Conservation (phyloP, 2,888 invertebrate genomes). For the Spodoptera littoralis region DNA sequence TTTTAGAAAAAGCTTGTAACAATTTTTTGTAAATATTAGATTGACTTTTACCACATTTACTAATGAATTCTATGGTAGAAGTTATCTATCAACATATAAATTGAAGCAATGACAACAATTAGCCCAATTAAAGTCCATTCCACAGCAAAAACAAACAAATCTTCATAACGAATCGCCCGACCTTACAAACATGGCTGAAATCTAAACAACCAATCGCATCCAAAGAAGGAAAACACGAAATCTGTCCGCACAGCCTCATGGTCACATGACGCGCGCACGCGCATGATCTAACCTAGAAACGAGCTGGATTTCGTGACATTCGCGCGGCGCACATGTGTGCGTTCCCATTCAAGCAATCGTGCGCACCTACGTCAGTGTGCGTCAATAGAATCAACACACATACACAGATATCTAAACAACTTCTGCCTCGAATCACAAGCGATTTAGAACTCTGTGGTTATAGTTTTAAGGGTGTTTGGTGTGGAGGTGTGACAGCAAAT, state of each 20-base stretch:
- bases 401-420: conserved; percentile 55
- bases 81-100: no score
- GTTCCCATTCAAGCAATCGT: conserved; percentile 67
- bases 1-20: no score
- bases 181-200: conserved; percentile 6
- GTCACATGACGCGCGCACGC: conserved; percentile 76
- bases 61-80: no score
- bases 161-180: background rate
- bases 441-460: conserved; percentile 52
- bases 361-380: conserved; percentile 64
- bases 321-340: conserved; percentile 69
- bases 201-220: conserved; percentile 15
- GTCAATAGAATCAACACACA: conserved; percentile 64
- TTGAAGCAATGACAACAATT: no score
- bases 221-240: conserved; percentile 50
- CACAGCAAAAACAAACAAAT: background rate
- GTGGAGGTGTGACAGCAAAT: conserved; percentile 56
- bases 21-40: no score
- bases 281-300: conserved; percentile 87
- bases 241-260: conserved; percentile 56
- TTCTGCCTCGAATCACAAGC: conserved; percentile 28
- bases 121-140: no score
- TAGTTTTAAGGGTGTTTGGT: conserved; percentile 41
- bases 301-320: conserved; percentile 87
- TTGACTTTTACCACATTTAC: no score